Evolutionary conservation across 2,797 vertebrate genomes (phyloP).

Genomic region (Cottoperca gobio): DNA sequence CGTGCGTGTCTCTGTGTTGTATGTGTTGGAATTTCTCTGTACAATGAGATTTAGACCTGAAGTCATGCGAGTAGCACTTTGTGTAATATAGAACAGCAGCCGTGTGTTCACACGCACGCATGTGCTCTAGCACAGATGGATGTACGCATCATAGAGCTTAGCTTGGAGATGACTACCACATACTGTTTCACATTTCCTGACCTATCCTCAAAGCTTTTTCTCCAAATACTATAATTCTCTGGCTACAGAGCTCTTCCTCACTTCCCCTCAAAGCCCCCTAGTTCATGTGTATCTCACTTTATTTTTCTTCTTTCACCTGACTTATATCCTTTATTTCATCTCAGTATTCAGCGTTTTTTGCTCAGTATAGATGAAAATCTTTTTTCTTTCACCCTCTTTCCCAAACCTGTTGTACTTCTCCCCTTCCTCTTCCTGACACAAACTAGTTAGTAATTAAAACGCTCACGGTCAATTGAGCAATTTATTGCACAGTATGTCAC

Average conservation of each 20-base stretch:
- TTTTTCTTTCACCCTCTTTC: constrained; percentile 1
- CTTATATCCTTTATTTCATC: constrained; percentile 17
- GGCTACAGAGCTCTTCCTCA: constrained; percentile 13
- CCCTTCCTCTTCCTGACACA: constrained; percentile 20
- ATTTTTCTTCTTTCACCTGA: not conserved
- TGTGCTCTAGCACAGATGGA: constrained; percentile 2
- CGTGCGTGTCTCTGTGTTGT: not conserved
- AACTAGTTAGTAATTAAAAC: constrained; percentile 69
- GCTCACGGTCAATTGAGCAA: constrained; percentile 60
- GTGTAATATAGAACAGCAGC: constrained; percentile 15
- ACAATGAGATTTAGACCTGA: constrained; percentile 21
- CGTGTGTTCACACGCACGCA: constrained; percentile 7
- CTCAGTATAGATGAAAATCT: not conserved
- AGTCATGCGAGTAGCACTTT: constrained; percentile 14
- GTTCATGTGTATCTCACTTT: not conserved
- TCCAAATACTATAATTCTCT: constrained; percentile 24
- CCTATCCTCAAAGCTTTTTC: constrained; percentile 41
- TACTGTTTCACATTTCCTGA: constrained; percentile 61
- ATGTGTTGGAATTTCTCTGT: constrained; percentile 9
- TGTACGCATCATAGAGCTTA: not conserved
- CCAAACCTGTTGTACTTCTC: not conserved
- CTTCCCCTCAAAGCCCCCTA: constrained; percentile 4
- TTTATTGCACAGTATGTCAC: constrained; percentile 63
- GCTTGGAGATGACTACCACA: constrained; percentile 49
- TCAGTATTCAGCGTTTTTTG: not conserved